Percentiles rank a stretch among this genome's conserved stretches.
phyloP scores from a whole-genome alignment of 2,113 vertebrate species.

The Lycaon pictus region DNA sequence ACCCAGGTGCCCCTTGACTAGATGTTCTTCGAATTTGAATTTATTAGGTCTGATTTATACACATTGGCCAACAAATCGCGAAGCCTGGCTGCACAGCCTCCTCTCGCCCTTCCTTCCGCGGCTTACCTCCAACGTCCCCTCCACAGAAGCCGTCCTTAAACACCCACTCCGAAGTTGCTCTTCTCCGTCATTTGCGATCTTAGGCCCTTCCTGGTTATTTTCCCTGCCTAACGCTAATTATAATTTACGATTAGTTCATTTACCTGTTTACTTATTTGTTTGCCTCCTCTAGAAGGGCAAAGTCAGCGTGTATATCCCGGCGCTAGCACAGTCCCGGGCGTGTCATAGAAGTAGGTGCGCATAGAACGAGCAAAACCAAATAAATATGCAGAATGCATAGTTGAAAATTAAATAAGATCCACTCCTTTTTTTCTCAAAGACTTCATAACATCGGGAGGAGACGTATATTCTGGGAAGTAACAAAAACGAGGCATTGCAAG shows the following conservation, averaged over 20 bases:
- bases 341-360: neutral
- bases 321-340: too few species aligned
- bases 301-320: neutral
- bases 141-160: neutral
- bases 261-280: neutral
- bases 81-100: neutral
- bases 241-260: neutral
- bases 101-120: neutral
- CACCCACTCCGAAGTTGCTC: neutral
- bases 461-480: neutral
- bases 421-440: neutral
- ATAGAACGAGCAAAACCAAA: neutral
- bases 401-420: neutral
- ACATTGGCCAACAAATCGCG: neutral
- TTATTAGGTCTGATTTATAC: neutral
- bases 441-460: neutral
- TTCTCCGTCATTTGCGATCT: neutral
- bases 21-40: neutral
- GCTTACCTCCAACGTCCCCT: neutral
- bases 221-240: neutral
- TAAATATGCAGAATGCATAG: fast-evolving
- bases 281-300: neutral
- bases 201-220: neutral
- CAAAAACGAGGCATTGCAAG: neutral
- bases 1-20: too few species aligned